Evolutionary conservation across 2,797 vertebrate species (phyloP).

Genomic region (Paguma larvata): DNA sequence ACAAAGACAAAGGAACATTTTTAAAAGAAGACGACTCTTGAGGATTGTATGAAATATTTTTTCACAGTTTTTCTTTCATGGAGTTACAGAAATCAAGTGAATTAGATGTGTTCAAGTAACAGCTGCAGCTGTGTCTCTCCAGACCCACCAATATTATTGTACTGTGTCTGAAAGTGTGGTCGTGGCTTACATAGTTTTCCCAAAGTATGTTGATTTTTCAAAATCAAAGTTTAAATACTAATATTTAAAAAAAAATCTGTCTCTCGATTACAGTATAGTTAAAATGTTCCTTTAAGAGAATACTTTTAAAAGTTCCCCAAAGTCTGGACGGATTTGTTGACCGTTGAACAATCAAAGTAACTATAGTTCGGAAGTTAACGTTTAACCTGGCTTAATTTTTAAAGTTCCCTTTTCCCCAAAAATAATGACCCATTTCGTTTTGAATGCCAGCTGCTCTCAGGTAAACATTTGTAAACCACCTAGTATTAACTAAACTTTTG

Average conservation of each 20-base stretch:
- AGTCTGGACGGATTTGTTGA: neutral
- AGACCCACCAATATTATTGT: neutral
- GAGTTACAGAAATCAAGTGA: conserved; percentile 7
- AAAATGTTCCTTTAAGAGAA: conserved; percentile 35
- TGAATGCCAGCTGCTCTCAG: neutral
- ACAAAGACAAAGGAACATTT: conserved; percentile 30
- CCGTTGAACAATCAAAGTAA: neutral
- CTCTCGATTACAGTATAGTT: neutral
- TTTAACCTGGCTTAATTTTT: conserved; percentile 49
- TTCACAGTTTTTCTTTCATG: conserved; percentile 49
- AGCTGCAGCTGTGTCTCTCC: neutral
- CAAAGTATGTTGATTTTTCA: conserved; percentile 53
- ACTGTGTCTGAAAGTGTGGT: neutral
- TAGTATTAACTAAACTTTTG: neutral
- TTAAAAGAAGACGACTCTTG: conserved; percentile 20
- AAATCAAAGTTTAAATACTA: conserved; percentile 26
- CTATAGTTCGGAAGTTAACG: neutral
- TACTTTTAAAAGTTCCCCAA: neutral
- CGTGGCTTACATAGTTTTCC: neutral
- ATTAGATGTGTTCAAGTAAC: neutral
- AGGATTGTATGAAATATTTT: neutral
- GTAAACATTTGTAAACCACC: neutral
- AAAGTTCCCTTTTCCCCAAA: neutral
- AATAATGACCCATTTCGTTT: neutral
- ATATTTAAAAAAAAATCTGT: conserved; percentile 16